Evolutionary conservation across 2,113 vertebrate species (phyloP), one percentile per base, ranked within the genome.

Genomic region (Rhineura floridana): DNA sequence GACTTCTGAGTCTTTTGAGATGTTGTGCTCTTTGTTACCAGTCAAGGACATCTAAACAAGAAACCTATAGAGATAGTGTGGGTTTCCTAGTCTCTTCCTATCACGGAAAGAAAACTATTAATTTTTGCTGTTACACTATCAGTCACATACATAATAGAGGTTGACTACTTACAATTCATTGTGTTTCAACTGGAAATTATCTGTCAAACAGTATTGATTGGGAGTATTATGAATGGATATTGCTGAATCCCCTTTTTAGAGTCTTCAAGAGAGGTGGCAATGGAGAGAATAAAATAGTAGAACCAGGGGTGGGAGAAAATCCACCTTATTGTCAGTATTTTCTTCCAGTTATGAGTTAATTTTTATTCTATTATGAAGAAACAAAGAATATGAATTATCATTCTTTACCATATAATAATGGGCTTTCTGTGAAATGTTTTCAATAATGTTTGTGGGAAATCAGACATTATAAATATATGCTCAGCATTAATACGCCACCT

Each of bases 101-200:
- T 84, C 52, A 72, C 42, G 84, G 85, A 79, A 78, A 76, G 1
- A n/a, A 87, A 92, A 89, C 30, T 83, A 62, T 48, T 81, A 36
- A 87, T 84, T 84, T 90, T 81, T 81, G 21, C 5, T 80, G 21
- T 72, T 89, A 70, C 5, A 42, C 2, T 75, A 19, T 46, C 23
- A 42, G 6, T 85, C 21, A 73, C 52, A 63, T 2, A 81, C 4
- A 55, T 25, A 70, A 82, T 44, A 59, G 15, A 19, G 81, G 30
- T 17, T 84, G 39, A 65, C 67, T 82, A 44, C 0, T 87, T 81
- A 8, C 3, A 73, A 52, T 84, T 67, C 52, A 81, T 73, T 84
- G 76, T 70, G n/a, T 72, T 87, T 23, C 55, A 6, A 62, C 81
- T 48, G 79, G 52, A 86, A 87, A 91, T 79, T 76, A 4, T 10